phyloP scores from a whole-genome alignment of 2,888 invertebrate species.

The Drosophila subquinaria region DNA sequence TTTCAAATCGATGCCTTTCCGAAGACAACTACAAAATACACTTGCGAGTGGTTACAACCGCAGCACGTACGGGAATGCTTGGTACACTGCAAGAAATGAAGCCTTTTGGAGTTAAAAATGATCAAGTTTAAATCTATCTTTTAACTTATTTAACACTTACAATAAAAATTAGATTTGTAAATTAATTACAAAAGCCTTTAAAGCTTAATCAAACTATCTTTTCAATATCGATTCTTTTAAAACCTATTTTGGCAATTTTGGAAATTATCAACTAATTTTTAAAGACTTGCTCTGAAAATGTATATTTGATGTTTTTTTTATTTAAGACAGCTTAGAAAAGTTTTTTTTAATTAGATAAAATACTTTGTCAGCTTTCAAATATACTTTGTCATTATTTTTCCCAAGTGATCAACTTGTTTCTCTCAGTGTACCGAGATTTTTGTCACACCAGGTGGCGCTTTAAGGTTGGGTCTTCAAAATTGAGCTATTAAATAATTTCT shows the following conservation, averaged over 20 bases:
- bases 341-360: too few species aligned
- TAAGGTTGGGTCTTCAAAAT: slow-evolving; percentile 55
- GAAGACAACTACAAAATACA: slow-evolving; percentile 22
- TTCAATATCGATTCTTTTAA: too few species aligned
- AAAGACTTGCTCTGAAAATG: too few species aligned
- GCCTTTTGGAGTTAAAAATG: not conserved
- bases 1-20: slow-evolving; percentile 69
- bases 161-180: not conserved
- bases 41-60: slow-evolving; percentile 56
- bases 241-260: too few species aligned
- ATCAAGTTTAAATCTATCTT: not conserved
- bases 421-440: slow-evolving; percentile 29
- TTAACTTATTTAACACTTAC: not conserved
- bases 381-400: not conserved
- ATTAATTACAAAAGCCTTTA: too few species aligned
- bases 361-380: not conserved
- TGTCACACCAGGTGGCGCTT: slow-evolving; percentile 59
- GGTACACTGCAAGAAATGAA: slow-evolving; percentile 27
- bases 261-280: too few species aligned
- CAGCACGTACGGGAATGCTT: slow-evolving; percentile 63
- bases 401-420: not conserved
- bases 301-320: too few species aligned
- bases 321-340: too few species aligned
- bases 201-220: too few species aligned
- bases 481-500: slow-evolving; percentile 82